Evolutionary conservation across 1,140 invertebrate genomes (phyloP).

Genomic region (Maniola jurtina): DNA sequence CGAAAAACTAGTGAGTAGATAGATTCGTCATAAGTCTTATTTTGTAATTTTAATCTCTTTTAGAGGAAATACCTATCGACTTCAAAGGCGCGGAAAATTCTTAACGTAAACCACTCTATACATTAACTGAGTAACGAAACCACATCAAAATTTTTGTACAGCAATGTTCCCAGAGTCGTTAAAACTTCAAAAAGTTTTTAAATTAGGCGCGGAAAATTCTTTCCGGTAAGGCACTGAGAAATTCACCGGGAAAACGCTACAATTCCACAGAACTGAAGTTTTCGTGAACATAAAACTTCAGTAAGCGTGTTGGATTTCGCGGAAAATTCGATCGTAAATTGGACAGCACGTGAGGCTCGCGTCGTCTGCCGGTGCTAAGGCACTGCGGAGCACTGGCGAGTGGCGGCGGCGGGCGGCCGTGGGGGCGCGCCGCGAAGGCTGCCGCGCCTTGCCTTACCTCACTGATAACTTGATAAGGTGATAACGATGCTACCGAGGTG

Average conservation of each 20-base stretch:
- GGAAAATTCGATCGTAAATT: slow-evolving; percentile 10
- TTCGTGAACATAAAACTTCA: slow-evolving; percentile 4
- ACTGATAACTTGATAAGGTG: slow-evolving; percentile 46
- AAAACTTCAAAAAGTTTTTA: background rate
- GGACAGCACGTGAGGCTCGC: slow-evolving; percentile 41
- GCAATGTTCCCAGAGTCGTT: no score
- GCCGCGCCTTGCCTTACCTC: slow-evolving; percentile 39
- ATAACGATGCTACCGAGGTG: slow-evolving; percentile 29
- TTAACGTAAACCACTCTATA: no score
- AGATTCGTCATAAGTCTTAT: no score
- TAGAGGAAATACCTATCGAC: no score
- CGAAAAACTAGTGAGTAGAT: no score
- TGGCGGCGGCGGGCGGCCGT: slow-evolving; percentile 8
- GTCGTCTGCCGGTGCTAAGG: slow-evolving; percentile 34
- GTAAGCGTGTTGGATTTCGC: slow-evolving; percentile 11
- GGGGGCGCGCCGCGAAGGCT: slow-evolving; percentile 24
- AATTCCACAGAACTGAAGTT: slow-evolving; percentile 10
- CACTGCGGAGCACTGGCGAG: slow-evolving; percentile 36
- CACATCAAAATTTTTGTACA: no score
- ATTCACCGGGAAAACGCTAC: slow-evolving; percentile 1
- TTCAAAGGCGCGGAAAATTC: background rate
- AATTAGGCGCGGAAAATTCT: background rate
- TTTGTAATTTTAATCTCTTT: no score
- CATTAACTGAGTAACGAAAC: no score
- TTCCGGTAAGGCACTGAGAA: background rate